Base-by-base conservation (phyloP, 2,113 vertebrate genomes). In the Hippocampus guttulatus region DNA sequence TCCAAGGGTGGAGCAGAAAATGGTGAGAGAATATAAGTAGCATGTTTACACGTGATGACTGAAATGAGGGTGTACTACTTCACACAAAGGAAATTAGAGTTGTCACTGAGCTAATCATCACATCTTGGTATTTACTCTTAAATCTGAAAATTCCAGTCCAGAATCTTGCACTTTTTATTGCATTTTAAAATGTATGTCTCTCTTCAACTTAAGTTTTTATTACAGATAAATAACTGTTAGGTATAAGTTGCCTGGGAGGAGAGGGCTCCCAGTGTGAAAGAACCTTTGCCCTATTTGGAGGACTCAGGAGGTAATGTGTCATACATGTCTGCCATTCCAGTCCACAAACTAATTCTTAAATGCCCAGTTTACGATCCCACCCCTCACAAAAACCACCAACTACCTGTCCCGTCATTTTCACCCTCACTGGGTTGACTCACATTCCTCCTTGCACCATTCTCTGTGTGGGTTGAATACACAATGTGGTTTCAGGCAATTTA, bases 401-500 rank as follows among this genome's bases (percentile, higher is more conserved):
- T 60, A 30, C 57, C 57, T 30, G 15, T 60, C 25, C 27, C 27
- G 57, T 51, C 69, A 64, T 52, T 63, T 61, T 45, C 64, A 71
- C 60, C 65, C 65, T 69, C 52, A 62, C 47, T 54, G 20, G 41
- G 75, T 69, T 69, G 9, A 69, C 73, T 67, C 75, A 65, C 67
- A 25, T 49, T 73, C 2, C 0, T 60, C 4, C 58, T 71, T 65
- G 2, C 30, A 69, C 23, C 49, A 23, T 43, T 70, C 71, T 81
- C 68, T 68, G 58, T 74, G 81, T 67, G 72, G 81, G 75, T 70
- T 85, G 73, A 80, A 49, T 71, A 78, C 80, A 85, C 83, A 83
- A 15, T 79, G 78, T 68, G 78, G 78, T 73, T 75, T 62, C 65
- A 73, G 66, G 69, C 60, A 73, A 78, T 81, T 72, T 77, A 79